phyloP scores from a whole-genome alignment of 2,888 invertebrate genomes.

The Seira sanloemensis region DNA sequence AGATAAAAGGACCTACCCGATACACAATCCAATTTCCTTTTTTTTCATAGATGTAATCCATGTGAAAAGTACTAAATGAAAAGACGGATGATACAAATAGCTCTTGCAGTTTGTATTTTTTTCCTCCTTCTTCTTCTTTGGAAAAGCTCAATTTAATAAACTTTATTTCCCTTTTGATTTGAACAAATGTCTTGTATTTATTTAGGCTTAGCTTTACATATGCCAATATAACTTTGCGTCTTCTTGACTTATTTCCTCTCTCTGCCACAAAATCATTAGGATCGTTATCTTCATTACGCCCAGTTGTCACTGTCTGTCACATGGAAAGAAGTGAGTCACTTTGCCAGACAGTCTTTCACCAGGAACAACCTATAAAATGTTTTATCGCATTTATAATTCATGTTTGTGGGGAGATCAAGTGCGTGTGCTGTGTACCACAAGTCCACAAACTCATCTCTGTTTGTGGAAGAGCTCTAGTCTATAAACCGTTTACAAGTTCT shows the following conservation, averaged over 20 bases:
- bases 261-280: not conserved
- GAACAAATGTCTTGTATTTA: not conserved
- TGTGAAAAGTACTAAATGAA: not conserved
- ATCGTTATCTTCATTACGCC: conserved; percentile 22
- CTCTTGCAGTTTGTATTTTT: too few relatives aligned
- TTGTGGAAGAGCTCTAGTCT: not conserved
- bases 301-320: conserved; percentile 54
- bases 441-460: not conserved
- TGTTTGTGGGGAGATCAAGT: not conserved
- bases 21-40: too few relatives aligned
- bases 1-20: not conserved
- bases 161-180: not conserved
- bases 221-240: not conserved
- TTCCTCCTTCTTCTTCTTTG: too few relatives aligned
- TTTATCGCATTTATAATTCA: conserved; percentile 10
- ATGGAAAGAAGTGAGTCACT: not conserved
- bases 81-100: too few relatives aligned
- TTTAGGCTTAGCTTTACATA: not conserved
- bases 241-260: not conserved
- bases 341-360: conserved; percentile 34
- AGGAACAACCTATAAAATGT: conserved; percentile 23
- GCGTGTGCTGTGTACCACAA: not conserved
- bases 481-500: too few relatives aligned
- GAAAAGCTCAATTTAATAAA: not conserved
- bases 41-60: not conserved